Evolutionary conservation across 2,797 vertebrate species (phyloP), one percentile per base, ranked within the genome.

Genomic region (Amazonetta brasiliensis): DNA sequence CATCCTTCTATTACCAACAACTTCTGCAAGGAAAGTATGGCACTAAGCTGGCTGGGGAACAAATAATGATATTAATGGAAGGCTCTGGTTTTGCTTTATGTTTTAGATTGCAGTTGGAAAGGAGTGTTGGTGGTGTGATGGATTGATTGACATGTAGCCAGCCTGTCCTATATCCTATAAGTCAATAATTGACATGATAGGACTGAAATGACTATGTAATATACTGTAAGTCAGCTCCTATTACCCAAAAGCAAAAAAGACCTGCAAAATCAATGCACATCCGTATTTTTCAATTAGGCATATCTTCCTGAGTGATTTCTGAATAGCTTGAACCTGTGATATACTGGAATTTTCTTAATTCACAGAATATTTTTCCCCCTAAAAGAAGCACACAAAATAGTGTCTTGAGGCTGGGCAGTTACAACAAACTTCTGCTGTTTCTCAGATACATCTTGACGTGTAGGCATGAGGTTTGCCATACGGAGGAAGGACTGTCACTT

Each of bases 181-280:
- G 92, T 92, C 93, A 85, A 22, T 83, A 81, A 33, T 48, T 66
- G 74, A 19, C 74, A 30, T 87, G 78, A 83, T 91, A 81, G 3
- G 4, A 91, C 58, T 94, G 92, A 95, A 92, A 94, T 92, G 89
- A 83, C 76, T 87, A 50, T 81, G 67, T 92, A 85, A 89, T 91
- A 86, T 91, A 64, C 63, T 89, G 15, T 64, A 93, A 97, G 77
- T 82, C 87, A 91, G 25, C 22, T 93, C 86, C 87, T 83, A 39
- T 91, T 86, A 77, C 55, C 54, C 37, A 31, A 33, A 96, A 92
- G 63, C 22, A 76, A 83, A 84, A 89, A 84, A 59, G 5, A 73
- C 14, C n/a, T 41, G 56, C 35, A 90, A 89, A 95, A 91, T 44
- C 2, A 0, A 75, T 67, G 41, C 35, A 66, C 50, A 64, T 30